Conservation (phyloP, 64 coral and sea anemone genomes). For the Pachyseris speciosa region DNA sequence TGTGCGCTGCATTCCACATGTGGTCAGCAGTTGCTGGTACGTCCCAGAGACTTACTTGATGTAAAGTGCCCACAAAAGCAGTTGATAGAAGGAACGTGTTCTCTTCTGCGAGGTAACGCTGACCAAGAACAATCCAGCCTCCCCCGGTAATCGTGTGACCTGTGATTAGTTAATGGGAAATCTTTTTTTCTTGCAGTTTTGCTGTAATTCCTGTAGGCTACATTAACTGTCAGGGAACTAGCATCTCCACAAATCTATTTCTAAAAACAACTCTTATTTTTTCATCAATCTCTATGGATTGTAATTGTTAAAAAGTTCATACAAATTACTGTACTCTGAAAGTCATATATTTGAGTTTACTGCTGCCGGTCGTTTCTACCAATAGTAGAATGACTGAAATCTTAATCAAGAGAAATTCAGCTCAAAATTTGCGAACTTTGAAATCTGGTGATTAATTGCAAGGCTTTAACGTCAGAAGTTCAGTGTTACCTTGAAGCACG, state of each 20-base stretch:
- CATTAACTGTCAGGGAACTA: background rate
- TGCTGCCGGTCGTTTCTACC: background rate
- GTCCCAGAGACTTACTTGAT: conserved; percentile 70
- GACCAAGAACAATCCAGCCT: conserved; percentile 49
- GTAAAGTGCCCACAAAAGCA: conserved; percentile 62
- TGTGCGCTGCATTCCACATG: conserved; percentile 82
- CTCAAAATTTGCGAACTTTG: background rate
- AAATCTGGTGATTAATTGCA: conserved; percentile 7
- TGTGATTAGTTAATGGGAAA: background rate
- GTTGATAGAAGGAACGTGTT: background rate
- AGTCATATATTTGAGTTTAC: background rate
- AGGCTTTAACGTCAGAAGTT: background rate
- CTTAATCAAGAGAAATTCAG: background rate
- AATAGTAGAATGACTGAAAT: background rate
- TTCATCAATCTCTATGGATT: background rate
- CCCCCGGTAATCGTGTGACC: conserved; percentile 45
- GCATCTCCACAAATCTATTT: background rate
- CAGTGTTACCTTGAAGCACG: conserved; percentile 31
- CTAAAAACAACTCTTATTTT: background rate
- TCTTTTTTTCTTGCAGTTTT: background rate
- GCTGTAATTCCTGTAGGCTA: background rate
- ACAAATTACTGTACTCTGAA: background rate
- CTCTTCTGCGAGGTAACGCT: conserved; percentile 15
- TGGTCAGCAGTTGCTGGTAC: conserved; percentile 47
- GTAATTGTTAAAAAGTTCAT: background rate